A percentile compares a stretch with the other conserved stretches of the same genome.
These are phyloP conservation scores for Hipparchia sbordonii DNA, from an alignment of 2,888 invertebrate genomes.

Conservation along the genomic window DNA sequence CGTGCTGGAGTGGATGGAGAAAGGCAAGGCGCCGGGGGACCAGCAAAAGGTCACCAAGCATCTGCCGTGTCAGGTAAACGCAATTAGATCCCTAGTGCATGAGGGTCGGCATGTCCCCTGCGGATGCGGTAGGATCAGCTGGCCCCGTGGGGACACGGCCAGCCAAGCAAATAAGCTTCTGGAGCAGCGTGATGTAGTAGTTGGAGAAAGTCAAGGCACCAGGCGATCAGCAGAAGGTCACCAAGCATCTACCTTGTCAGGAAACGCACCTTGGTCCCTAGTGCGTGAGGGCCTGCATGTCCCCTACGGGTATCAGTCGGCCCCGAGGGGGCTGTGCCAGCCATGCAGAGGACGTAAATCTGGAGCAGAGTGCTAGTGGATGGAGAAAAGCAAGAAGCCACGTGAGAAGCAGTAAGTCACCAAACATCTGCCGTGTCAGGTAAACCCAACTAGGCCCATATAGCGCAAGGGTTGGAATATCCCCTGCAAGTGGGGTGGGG, in stretches of 20 bases:
- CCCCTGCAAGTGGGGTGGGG: not conserved
- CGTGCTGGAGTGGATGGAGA: conserved; percentile 96
- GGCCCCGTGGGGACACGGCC: conserved; percentile 36
- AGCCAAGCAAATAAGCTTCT: conserved; percentile 75
- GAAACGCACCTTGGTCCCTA: conserved; percentile 35
- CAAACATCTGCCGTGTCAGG: conserved; percentile 85
- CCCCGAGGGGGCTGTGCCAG: conserved; percentile 36
- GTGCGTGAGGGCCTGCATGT: not conserved
- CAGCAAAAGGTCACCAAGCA: conserved; percentile 91
- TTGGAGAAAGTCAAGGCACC: conserved; percentile 93
- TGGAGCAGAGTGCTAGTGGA: conserved; percentile 95
- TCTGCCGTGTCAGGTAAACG: conserved; percentile 76
- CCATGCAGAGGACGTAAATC: conserved; percentile 67
- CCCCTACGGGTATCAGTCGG: not conserved
- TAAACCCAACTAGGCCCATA: conserved; percentile 36
- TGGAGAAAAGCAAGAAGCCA: conserved; percentile 92
- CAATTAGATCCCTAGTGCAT: not conserved
- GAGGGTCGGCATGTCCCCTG: not conserved
- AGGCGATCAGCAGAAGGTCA: conserved; percentile 91
- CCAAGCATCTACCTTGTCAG: conserved; percentile 84
- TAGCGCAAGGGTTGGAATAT: not conserved
- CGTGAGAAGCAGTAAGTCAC: conserved; percentile 90
- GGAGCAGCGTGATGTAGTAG: conserved; percentile 95
- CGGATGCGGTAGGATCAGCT: not conserved
- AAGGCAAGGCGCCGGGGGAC: conserved; percentile 89